Conservation (phyloP, 1,140 invertebrate species). For the Dreissena polymorpha region DNA sequence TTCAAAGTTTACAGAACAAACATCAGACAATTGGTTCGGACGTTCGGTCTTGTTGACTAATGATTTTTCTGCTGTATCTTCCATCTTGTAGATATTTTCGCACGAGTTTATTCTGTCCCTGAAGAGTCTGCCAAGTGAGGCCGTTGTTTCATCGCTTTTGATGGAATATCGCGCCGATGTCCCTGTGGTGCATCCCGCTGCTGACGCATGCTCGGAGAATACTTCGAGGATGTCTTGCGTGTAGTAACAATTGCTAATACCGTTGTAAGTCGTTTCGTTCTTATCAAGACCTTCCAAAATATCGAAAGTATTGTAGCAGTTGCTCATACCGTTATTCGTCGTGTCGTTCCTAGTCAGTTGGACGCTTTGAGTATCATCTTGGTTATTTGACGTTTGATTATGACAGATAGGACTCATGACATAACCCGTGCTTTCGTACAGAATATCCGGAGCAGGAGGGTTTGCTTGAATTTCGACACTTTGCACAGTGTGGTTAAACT, state of each 20-base stretch:
- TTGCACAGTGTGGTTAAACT: slow-evolving; percentile 1
- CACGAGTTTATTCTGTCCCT: neutral
- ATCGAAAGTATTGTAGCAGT: slow-evolving; percentile 31
- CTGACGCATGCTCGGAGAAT: neutral
- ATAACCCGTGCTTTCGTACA: slow-evolving; percentile 29
- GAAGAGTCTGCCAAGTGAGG: neutral
- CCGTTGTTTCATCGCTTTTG: neutral
- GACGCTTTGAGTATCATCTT: neutral
- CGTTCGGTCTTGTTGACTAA: too few relatives aligned
- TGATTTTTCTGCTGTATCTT: too few relatives aligned
- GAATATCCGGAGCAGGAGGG: slow-evolving; percentile 9
- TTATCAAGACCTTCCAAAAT: slow-evolving; percentile 17
- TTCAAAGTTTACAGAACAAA: too few relatives aligned
- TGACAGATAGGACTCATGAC: slow-evolving; percentile 11
- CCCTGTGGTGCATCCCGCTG: neutral
- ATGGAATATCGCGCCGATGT: neutral
- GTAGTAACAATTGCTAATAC: neutral
- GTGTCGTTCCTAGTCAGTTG: neutral
- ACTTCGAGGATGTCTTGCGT: too few relatives aligned
- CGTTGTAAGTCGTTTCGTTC: neutral
- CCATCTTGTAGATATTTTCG: too few relatives aligned
- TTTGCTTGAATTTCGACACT: neutral
- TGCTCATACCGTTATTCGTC: slow-evolving; percentile 24
- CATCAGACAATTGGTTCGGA: too few relatives aligned
- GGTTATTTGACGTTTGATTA: neutral